These are phyloP conservation scores for Strigamia transsilvanica DNA, from an alignment of 2,888 invertebrate genomes.

Conservation along the genomic window DNA sequence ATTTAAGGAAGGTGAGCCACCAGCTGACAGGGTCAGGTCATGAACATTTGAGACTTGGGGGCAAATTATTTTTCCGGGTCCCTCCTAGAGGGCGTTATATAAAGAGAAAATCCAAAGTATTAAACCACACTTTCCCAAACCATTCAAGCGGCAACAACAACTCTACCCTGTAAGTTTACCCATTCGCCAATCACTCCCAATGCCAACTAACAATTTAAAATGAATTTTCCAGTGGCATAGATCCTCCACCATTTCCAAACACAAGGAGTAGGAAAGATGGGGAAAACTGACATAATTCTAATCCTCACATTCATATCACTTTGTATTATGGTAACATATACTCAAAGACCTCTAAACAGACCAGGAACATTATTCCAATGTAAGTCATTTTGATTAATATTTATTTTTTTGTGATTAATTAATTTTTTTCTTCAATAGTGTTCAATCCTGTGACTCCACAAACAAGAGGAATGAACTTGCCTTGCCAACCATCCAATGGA, in stretches of 20 bases:
- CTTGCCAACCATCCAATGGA: conserved; percentile 41
- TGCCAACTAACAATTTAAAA: background rate
- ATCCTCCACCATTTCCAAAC: background rate
- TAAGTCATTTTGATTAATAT: background rate
- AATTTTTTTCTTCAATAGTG: background rate
- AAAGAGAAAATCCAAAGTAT: background rate
- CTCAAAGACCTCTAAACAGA: conserved; percentile 38
- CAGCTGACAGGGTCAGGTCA: conserved; percentile 36
- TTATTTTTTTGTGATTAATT: background rate
- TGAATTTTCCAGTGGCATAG: background rate
- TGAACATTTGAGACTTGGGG: background rate
- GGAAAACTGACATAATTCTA: background rate
- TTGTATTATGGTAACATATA: background rate
- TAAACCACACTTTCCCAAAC: background rate
- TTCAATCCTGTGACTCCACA: conserved; percentile 4
- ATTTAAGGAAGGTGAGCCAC: background rate
- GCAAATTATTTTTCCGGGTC: conserved; percentile 15
- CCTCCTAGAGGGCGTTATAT: conserved; percentile 28
- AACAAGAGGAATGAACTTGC: conserved; percentile 46
- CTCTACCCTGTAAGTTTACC: background rate
- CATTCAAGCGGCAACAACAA: background rate
- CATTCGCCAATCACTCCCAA: no score
- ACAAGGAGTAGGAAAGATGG: background rate
- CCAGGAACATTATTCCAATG: conserved; percentile 48
- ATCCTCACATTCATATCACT: background rate